Conservation (phyloP, 2,113 vertebrate genomes). For the Choloepus hoffmanni region DNA sequence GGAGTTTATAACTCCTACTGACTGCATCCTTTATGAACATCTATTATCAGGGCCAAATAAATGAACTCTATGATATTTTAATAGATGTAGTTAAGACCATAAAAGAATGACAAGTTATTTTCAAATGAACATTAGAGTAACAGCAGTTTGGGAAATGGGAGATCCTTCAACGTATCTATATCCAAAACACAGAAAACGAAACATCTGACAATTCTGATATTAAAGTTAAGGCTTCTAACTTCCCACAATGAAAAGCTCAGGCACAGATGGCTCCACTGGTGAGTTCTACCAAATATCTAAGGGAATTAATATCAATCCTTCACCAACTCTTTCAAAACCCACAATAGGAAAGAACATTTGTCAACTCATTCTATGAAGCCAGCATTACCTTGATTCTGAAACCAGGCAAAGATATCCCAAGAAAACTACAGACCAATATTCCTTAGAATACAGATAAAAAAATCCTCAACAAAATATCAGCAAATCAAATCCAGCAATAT, state of each 20-base stretch:
- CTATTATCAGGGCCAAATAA: background rate
- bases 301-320: background rate
- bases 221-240: constrained; percentile 22
- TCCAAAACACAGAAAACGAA: background rate
- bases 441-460: background rate
- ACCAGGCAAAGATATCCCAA: background rate
- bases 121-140: background rate
- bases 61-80: background rate
- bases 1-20: background rate
- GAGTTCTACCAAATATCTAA: constrained; percentile 20
- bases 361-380: background rate
- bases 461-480: constrained; percentile 18
- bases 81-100: background rate
- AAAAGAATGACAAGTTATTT: background rate
- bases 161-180: background rate
- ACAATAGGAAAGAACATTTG: background rate
- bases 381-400: background rate
- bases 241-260: background rate
- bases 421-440: background rate
- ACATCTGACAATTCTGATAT: background rate
- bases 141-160: background rate
- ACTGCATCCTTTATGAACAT: background rate
- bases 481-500: background rate
- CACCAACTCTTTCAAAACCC: background rate
- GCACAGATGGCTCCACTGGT: background rate